Conservation (phyloP, 2,888 invertebrate genomes). For the Chouioia cunea region DNA sequence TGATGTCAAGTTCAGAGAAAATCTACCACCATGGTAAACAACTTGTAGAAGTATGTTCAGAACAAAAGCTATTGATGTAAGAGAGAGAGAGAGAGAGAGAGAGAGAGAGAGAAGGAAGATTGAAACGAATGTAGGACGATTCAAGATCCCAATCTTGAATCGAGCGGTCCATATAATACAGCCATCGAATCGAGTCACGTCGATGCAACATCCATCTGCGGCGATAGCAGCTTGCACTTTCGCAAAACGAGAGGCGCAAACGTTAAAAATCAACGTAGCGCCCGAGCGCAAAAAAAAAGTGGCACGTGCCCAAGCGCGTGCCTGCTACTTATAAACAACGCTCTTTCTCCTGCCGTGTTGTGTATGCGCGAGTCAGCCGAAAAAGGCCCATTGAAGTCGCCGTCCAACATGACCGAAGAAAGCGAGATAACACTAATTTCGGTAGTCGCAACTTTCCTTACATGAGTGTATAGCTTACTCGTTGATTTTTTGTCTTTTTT, state of each 20-base stretch:
- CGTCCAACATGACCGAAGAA: conserved; percentile 25
- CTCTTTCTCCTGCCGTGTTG: not conserved
- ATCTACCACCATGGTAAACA: not conserved
- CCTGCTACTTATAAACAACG: conserved; percentile 16
- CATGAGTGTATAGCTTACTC: conserved; percentile 29
- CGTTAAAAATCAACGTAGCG: conserved; percentile 23
- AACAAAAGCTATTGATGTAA: too few relatives aligned
- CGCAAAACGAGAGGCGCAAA: conserved; percentile 32
- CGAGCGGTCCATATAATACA: conserved; percentile 5
- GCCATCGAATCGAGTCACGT: not conserved
- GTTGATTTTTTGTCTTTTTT: conserved; percentile 14
- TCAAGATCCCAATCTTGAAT: conserved; percentile 8
- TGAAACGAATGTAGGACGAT: conserved; percentile 17
- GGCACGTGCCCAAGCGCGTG: conserved; percentile 42
- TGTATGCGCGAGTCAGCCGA: not conserved
- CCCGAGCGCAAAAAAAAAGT: conserved; percentile 38
- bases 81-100: too few relatives aligned
- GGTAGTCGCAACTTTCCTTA: conserved; percentile 19
- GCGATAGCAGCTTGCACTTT: conserved; percentile 22
- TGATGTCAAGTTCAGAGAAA: conserved; percentile 38
- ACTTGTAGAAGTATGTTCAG: too few relatives aligned
- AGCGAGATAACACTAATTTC: conserved; percentile 38
- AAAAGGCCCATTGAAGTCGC: conserved; percentile 22
- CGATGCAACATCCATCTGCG: conserved; percentile 18
- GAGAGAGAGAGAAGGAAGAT: too few relatives aligned